These are phyloP conservation scores for Diaprepes abbreviatus DNA, from an alignment of 2,888 invertebrate species.

Conservation along the genomic window DNA sequence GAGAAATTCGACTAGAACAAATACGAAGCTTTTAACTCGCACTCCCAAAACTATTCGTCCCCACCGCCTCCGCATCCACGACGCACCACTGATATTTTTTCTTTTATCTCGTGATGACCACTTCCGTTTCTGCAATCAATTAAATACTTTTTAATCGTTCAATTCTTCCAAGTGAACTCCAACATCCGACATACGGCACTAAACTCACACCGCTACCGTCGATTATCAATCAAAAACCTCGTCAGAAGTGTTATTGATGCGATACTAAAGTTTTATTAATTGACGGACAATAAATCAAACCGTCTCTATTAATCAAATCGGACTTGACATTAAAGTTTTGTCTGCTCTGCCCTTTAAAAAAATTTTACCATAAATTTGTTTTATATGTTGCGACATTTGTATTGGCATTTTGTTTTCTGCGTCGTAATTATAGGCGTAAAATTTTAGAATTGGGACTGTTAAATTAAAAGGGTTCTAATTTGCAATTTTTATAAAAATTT, in stretches of 20 bases:
- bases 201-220: not conserved
- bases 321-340: slow-evolving; percentile 16
- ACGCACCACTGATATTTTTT: too few species aligned
- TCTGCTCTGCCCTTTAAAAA: slow-evolving; percentile 22
- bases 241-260: slow-evolving; percentile 30
- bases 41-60: too few species aligned
- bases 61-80: too few species aligned
- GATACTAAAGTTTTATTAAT: slow-evolving; percentile 38
- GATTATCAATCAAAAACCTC: slow-evolving; percentile 23
- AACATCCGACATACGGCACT: not conserved
- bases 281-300: slow-evolving; percentile 32
- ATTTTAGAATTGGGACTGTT: too few species aligned
- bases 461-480: too few species aligned
- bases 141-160: not conserved
- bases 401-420: slow-evolving; percentile 15
- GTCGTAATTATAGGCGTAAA: not conserved
- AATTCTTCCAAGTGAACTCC: not conserved
- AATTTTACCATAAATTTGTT: slow-evolving; percentile 26
- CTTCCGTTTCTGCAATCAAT: not conserved
- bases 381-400: slow-evolving; percentile 26
- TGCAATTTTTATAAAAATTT: too few species aligned
- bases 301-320: slow-evolving; percentile 24
- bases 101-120: not conserved
- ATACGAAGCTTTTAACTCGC: too few species aligned
- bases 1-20: too few species aligned